These are phyloP conservation scores for Cliona cf. orientalis DNA, from an alignment of 37 sponge, comb jelly and placozoan genomes.

Conservation along the genomic window DNA sequence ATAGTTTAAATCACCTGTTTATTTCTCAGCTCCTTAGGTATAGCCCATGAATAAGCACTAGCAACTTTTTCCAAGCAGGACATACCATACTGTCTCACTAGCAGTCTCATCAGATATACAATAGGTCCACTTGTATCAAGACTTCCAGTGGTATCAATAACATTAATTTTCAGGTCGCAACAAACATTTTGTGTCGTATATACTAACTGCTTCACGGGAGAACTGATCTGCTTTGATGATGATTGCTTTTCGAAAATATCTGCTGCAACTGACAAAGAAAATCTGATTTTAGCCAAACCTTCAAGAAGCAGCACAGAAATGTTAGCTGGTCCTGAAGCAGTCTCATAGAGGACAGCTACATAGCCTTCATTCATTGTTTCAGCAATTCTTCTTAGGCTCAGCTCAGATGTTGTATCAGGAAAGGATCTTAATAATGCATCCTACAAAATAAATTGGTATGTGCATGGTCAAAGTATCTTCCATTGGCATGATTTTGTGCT, in stretches of 20 bases:
- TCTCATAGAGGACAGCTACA: background rate
- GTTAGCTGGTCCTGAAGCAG: background rate
- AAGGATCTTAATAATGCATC: conserved; percentile 51
- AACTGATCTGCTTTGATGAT: background rate
- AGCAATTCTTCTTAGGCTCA: background rate
- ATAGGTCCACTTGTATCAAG: conserved; percentile 19
- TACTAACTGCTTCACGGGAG: background rate
- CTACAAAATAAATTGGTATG: conserved; percentile 3
- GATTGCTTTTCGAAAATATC: conserved; percentile 13
- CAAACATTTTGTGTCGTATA: conserved; percentile 16
- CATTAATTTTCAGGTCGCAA: conserved; percentile 5
- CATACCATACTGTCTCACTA: conserved; percentile 64
- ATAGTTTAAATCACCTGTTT: no score
- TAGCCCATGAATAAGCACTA: conserved; percentile 28
- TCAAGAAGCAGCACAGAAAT: conserved; percentile 40
- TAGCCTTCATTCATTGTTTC: conserved; percentile 3
- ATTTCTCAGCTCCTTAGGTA: conserved; percentile 41
- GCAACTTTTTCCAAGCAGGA: conserved; percentile 34
- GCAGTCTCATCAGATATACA: conserved; percentile 59
- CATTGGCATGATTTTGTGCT: no score
- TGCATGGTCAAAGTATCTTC: background rate
- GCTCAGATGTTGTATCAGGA: background rate
- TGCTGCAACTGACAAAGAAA: conserved; percentile 47
- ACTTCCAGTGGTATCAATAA: background rate
- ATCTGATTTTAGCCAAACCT: conserved; percentile 59